Base-by-base conservation (phyloP, 2,888 invertebrate species). In the Alitta virens region DNA sequence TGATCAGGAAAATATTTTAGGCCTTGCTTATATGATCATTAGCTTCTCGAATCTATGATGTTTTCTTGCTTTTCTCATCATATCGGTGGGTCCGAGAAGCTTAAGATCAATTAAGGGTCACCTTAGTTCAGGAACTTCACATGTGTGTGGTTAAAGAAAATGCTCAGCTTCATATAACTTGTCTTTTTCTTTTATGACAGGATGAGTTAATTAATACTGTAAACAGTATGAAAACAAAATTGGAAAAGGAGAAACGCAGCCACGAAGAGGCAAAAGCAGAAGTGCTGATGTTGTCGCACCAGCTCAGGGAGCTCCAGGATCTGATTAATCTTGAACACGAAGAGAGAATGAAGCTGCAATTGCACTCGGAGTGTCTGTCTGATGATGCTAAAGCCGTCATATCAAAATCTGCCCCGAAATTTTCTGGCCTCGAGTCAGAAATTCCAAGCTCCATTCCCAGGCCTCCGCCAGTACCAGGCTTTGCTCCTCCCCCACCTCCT, bases 361-460 rank as follows among this genome's bases (percentile, higher is more conserved):
- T 94, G 68, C 91, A 89, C 71, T 92, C 92, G 71, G 94, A 94
- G 68, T 92, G 91, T 84, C 88, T 94, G 77, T 94, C 94, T 7
- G 94, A 95, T 79, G 95, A 95, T 80, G 92, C 94, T 26, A 95
- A 94, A 86, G 91, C 83, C 64, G 78, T 75, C 14, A 68, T 81
- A 14, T 25, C 60, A 7, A 40, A 52, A 54, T 52, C 54, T 33
- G 49, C 54, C 57, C 46, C 61, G 65, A 26, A 58, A 70, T 27
- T 60, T 64, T 23, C 69, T 71, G 63, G 71, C 74, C 49, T 72
- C 73, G 42, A 73, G 33, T 21, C 49, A 38, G 38, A 38, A 21
- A 38, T 25, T 75, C 12, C 74, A 75, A 24, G 66, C 69, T 43
- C 49, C 65, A 74, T 77, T 33, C 78, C 78, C 42, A 72, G 75